Evolutionary conservation across 2,113 vertebrate species (phyloP), one percentile per base, ranked within the genome.

Genomic region (Ptilorrhoa leucosticta): DNA sequence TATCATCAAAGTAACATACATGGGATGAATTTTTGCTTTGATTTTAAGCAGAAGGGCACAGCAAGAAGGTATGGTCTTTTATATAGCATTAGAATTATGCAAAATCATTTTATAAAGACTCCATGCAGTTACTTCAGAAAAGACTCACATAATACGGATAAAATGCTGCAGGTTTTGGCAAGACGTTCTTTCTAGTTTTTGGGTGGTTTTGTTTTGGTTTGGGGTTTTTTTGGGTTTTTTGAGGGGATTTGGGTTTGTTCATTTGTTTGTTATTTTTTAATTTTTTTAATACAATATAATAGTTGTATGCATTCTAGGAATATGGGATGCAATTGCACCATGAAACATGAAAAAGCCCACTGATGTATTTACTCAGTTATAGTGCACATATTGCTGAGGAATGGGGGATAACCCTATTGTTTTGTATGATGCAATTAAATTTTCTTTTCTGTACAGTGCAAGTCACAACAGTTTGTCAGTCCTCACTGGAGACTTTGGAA

Each of bases 371-470:
- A 56, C 13, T 44, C 50, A 68, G 28, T 42, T 80, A 47, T 12
- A 93, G 21, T 13, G 13, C 28, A 47, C 35, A 8, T 58, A 61
- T 18, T 64, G 35, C 24, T 12, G 13, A 72, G 54, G 54, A 71
- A 77, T 84, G n/a, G 5, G 15, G 14, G 53, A 60, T 53, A 93
- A 83, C 44, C 37, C 75, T 44, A 10, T 33, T 82, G 45, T 79
- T 89, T 57, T 73, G 9, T 80, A n/a, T 22, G 39, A 77, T 77
- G 45, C 50, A 77, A 86, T 83, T 88, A 42, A 69, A 54, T 93
- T 92, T 94, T 83, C 63, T 69, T 82, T 82, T 83, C 58, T 87
- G 40, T 44, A 47, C 21, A 72, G 28, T 83, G 31, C 33, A 72
- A 71, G 33, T 13, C 65, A 69, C 45, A 89, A 30, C 11, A 51